A percentile compares a stretch with the other conserved stretches of the same genome.
These are phyloP conservation scores for Labeo calbasu DNA, from an alignment of 2,797 vertebrate genomes.

Conservation along the genomic window DNA sequence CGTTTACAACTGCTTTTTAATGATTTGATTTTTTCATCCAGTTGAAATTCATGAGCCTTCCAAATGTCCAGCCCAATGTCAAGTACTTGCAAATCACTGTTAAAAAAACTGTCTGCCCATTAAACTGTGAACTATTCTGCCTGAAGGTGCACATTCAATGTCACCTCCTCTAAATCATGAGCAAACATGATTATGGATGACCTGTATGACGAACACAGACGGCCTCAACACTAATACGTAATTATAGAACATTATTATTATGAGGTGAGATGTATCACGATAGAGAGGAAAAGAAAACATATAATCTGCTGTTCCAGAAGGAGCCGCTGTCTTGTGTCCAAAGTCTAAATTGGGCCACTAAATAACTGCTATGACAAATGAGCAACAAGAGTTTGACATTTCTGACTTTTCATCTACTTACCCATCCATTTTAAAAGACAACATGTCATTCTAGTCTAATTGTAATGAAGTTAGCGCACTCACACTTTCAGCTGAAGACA, in stretches of 20 bases:
- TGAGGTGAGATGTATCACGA: background rate
- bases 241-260: background rate
- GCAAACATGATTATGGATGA: background rate
- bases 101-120: background rate
- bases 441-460: slow-evolving; percentile 25
- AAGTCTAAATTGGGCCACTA: background rate
- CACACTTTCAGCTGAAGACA: slow-evolving; percentile 61
- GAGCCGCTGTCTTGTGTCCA: background rate
- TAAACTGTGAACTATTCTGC: slow-evolving; percentile 4
- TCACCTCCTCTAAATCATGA: background rate
- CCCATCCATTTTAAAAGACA: background rate
- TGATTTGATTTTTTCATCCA: background rate
- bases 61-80: background rate
- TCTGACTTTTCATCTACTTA: background rate
- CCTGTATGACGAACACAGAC: background rate
- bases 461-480: slow-evolving; percentile 28
- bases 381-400: background rate
- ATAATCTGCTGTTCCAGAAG: background rate
- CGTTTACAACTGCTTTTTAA: background rate
- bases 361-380: background rate
- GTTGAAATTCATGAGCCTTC: background rate
- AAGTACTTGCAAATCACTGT: slow-evolving; percentile 4
- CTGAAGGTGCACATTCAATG: slow-evolving; percentile 3
- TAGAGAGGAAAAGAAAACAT: background rate
- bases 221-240: background rate